Conservation (phyloP, 2,797 vertebrate species). For the Antrozous pallidus region DNA sequence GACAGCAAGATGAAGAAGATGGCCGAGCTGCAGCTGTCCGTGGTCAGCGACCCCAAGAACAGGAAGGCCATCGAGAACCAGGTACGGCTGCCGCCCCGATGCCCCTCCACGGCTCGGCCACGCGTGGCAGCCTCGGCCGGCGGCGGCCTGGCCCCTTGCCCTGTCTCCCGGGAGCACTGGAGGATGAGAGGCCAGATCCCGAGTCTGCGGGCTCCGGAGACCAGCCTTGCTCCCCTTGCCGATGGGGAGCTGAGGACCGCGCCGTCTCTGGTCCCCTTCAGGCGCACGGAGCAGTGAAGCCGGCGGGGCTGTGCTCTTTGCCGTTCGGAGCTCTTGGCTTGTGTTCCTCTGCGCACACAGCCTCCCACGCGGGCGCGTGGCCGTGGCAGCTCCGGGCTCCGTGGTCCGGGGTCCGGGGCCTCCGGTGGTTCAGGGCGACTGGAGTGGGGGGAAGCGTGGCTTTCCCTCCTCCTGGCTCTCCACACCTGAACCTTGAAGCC, state of each 20-base stretch:
- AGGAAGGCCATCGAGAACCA: constrained; percentile 97
- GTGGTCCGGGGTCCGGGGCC: no score
- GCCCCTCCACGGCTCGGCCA: rapidly evolving
- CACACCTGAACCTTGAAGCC: neutral
- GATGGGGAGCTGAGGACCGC: neutral
- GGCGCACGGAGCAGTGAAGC: no score
- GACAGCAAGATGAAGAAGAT: constrained; percentile 98
- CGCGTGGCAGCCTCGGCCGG: no score
- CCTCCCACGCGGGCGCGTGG: neutral
- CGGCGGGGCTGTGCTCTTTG: neutral
- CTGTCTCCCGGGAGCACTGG: rapidly evolving
- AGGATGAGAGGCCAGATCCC: no score
- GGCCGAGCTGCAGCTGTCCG: constrained; percentile 92
- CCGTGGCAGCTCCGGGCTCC: neutral
- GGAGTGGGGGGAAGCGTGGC: neutral
- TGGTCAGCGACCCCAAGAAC: constrained; percentile 92
- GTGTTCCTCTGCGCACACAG: neutral
- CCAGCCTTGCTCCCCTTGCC: neutral
- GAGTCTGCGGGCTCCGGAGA: neutral
- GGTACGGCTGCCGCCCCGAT: constrained; percentile 77
- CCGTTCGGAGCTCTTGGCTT: neutral
- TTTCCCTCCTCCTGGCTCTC: neutral
- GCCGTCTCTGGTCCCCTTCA: neutral
- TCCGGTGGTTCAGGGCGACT: neutral
- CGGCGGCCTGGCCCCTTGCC: neutral